Evolutionary conservation across 2,888 invertebrate genomes (phyloP), one percentile per base, ranked within the genome.

Genomic region (Entomobrya proxima): DNA sequence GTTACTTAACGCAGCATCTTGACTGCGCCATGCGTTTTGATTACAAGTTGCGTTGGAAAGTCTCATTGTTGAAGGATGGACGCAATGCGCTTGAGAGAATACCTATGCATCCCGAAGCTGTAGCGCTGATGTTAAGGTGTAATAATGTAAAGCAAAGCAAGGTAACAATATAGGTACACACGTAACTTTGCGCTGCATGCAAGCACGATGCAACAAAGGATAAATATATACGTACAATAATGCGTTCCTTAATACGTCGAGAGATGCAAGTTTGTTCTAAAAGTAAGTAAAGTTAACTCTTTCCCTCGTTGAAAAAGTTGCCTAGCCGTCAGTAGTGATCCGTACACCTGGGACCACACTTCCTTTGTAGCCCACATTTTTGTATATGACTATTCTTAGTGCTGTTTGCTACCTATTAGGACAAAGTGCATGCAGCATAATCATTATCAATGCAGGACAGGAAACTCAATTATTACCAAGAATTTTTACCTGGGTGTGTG

Each of bases 261-360:
- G 30, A 32, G 50, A 35, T 11, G 32, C 50, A 21, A 47, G 74
- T 47, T 74, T 30, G 50, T 18, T 74, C 21, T 47, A 76, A 37
- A 18, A 55, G 55, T 55, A 50, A 74, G 69, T 27, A 80, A 69
- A 72, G 52, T 74, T 64, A 86, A 86, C 86, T 86, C 86, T 81
- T 86, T 86, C 86, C 86, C 86, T 86, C 81, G 81, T 82, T 76
- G 83, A 83, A 75, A 79, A 76, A 80, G 75, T 86, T 79, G 61
- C 78, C 37, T 80, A 69, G 86, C 84, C 85, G 58, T 88, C 87
- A 88, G 88, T 88, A 88, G 86, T 87, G 86, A 88, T 88, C 88
- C 85, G 79, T 81, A 86, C 88, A 87, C 87, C 86, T 86, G 79
- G 83, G 87, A 87, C 86, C 88, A 88, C 86, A 86, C 88, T 88